Conservation (phyloP, 2,888 invertebrate genomes). For the Habrosyne pyritoides region DNA sequence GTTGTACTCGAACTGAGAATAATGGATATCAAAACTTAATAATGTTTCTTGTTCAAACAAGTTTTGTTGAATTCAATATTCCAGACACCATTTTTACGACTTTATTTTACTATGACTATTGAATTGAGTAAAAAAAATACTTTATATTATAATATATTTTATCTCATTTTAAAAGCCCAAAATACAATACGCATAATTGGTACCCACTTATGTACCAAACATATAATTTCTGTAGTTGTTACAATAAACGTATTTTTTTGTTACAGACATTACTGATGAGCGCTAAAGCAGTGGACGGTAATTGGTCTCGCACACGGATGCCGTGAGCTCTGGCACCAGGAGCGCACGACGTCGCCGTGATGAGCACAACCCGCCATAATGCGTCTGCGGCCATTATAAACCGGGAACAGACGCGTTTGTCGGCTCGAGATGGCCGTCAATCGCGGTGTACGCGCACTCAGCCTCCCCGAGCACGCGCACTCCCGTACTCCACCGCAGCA, state of each 20-base stretch:
- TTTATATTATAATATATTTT: too few relatives aligned
- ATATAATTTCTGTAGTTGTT: not conserved
- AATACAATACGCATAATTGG: too few relatives aligned
- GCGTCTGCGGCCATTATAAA: conserved; percentile 82
- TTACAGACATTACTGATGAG: conserved; percentile 72
- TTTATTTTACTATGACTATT: too few relatives aligned
- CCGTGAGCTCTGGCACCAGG: conserved; percentile 73
- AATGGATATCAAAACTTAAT: too few relatives aligned
- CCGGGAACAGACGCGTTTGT: conserved; percentile 75
- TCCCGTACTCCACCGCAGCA: conserved; percentile 60
- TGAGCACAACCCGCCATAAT: conserved; percentile 81
- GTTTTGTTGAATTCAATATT: too few relatives aligned
- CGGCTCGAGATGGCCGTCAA: conserved; percentile 80
- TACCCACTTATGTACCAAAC: too few relatives aligned
- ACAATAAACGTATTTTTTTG: conserved; percentile 33
- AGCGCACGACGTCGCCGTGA: conserved; percentile 79
- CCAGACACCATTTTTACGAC: too few relatives aligned
- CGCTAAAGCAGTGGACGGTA: conserved; percentile 39
- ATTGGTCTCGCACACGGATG: conserved; percentile 60
- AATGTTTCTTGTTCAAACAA: too few relatives aligned
- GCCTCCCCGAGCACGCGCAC: conserved; percentile 65
- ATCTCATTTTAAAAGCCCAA: too few relatives aligned
- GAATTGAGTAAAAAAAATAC: too few relatives aligned
- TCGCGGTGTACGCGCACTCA: conserved; percentile 58
- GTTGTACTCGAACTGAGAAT: too few relatives aligned